A percentile compares a stretch with the other conserved stretches of the same genome.
Evolutionary conservation across 2,888 invertebrate genomes (phyloP).

Genomic region (Ichneumon xanthorius): DNA sequence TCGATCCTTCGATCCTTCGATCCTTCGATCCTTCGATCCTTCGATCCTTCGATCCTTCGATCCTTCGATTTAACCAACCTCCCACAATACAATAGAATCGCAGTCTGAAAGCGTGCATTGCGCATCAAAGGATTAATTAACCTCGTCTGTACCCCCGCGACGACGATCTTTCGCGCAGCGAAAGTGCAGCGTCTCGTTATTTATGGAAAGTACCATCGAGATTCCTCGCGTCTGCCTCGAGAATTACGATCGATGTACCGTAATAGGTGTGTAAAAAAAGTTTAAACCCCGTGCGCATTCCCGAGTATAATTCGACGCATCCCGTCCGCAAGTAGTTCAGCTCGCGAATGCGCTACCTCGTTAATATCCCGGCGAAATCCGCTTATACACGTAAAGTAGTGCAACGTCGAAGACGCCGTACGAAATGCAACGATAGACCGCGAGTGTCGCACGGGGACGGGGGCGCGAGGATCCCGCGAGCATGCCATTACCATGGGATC

Average conservation of each 20-base stretch:
- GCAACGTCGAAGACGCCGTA: constrained; percentile 15
- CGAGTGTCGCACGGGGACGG: not conserved
- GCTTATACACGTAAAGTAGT: constrained; percentile 19
- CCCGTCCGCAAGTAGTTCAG: constrained; percentile 13
- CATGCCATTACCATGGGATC: not conserved
- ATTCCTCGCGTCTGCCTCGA: constrained; percentile 5
- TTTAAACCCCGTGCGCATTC: not conserved
- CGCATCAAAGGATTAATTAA: not conserved
- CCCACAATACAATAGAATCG: not conserved
- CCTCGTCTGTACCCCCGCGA: not conserved
- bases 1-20: too few species aligned
- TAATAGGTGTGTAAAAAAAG: not conserved
- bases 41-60: too few species aligned
- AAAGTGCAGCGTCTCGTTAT: constrained; percentile 29
- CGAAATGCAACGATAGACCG: not conserved
- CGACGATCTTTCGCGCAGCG: constrained; percentile 19
- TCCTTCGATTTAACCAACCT: not conserved
- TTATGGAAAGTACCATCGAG: constrained; percentile 33
- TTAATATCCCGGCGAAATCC: constrained; percentile 5
- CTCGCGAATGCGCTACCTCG: not conserved
- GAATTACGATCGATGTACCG: constrained; percentile 5
- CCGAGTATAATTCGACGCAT: constrained; percentile 11
- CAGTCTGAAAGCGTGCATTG: not conserved
- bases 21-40: accelerated
- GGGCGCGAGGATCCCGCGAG: not conserved